These are phyloP conservation scores for Cygnus atratus DNA, from an alignment of 2,113 vertebrate species.

Conservation along the genomic window DNA sequence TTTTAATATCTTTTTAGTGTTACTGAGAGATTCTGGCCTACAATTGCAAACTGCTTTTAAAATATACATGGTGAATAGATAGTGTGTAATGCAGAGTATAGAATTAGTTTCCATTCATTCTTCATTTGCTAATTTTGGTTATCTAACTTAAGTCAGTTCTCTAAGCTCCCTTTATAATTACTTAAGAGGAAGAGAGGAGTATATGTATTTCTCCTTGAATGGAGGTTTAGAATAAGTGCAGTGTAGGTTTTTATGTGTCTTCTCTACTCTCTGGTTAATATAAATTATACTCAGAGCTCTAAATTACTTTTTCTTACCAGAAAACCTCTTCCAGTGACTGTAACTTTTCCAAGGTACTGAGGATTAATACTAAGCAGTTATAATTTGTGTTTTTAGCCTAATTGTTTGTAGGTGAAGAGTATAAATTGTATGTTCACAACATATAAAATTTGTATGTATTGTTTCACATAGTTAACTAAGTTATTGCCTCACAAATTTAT, in stretches of 20 bases:
- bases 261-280: not conserved
- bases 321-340: too few relatives aligned
- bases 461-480: not conserved
- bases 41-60: not conserved
- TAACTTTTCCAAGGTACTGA: not conserved
- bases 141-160: not conserved
- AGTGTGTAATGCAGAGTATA: not conserved
- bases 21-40: not conserved
- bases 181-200: not conserved
- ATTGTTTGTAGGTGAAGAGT: not conserved
- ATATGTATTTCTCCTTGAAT: not conserved
- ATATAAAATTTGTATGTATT: not conserved
- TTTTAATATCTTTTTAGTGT: not conserved
- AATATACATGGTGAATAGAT: not conserved
- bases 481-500: not conserved
- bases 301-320: not conserved
- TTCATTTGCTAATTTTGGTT: not conserved
- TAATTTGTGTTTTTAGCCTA: not conserved
- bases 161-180: not conserved
- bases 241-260: not conserved
- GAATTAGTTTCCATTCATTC: not conserved
- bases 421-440: not conserved
- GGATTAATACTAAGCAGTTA: not conserved
- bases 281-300: not conserved
- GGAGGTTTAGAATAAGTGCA: not conserved